Evolutionary conservation across 2,888 invertebrate species (phyloP).

Genomic region (Baccha elongata): DNA sequence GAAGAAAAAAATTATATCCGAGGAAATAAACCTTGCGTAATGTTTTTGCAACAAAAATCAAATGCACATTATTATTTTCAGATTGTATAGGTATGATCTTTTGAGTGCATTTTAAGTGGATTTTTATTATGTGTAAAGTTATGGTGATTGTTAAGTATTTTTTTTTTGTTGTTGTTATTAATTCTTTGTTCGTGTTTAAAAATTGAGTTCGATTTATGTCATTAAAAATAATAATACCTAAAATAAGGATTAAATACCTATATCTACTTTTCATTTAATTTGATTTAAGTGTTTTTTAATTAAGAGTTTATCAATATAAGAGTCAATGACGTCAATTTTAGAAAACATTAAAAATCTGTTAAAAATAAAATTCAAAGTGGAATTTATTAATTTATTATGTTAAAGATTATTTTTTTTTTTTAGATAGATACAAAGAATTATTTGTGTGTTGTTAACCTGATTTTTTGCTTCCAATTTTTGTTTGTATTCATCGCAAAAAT

Average conservation of each 20-base stretch:
- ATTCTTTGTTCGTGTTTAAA: neutral
- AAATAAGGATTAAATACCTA: neutral
- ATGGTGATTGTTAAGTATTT: conserved; percentile 10
- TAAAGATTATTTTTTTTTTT: conserved; percentile 26
- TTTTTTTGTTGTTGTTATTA: too few species aligned
- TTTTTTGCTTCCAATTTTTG: conserved; percentile 26
- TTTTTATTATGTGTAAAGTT: conserved; percentile 70
- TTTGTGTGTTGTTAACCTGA: conserved; percentile 44
- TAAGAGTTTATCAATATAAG: conserved; percentile 40
- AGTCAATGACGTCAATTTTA: conserved; percentile 56
- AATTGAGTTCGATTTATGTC: conserved; percentile 1
- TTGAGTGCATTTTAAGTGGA: conserved; percentile 64
- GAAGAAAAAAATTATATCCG: conserved; percentile 1
- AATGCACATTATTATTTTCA: conserved; percentile 47
- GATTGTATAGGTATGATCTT: conserved; percentile 58
- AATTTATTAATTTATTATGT: conserved; percentile 21
- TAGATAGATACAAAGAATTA: conserved; percentile 15
- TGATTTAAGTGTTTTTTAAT: conserved; percentile 38
- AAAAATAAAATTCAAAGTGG: conserved; percentile 20
- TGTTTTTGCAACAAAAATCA: conserved; percentile 49
- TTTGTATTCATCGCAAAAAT: conserved; percentile 12
- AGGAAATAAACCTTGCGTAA: conserved; percentile 47
- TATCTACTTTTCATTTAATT: neutral
- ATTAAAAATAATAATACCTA: neutral
- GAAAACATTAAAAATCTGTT: neutral